Base-by-base conservation (phyloP, 2,888 invertebrate species). In the Pyralis farinalis region DNA sequence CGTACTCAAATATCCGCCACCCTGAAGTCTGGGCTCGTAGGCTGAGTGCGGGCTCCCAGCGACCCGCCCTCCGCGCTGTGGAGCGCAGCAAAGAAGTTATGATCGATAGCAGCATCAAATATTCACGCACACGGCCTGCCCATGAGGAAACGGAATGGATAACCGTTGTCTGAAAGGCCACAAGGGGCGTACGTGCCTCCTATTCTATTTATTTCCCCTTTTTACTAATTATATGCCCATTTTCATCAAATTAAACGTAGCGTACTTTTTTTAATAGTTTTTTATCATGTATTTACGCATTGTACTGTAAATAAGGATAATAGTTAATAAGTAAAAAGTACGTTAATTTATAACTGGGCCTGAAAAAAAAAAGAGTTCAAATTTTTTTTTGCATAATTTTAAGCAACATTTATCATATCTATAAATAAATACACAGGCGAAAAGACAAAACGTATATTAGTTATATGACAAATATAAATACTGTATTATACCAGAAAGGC, bases 51-150 rank as follows among this genome's bases (percentile, higher is more conserved):
- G 30, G 29, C 36, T 46, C 36, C 33, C 34, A 51, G 51, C 37
- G 39, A 43, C 40, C 44, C 46, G 40, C 49, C 47, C 50, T 32
- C 43, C 16, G 52, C 53, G 46, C 58, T 49, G 47, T 49, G 48
- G 53, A 58, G 52, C 62, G 59, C 64, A 61, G 65, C 74, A 75
- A 81, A 82, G 79, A 79, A 83, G 73, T 83, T 81, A 86, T 87
- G 80, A 86, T 87, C 86, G 85, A 87, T 87, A 83, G 73, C 55
- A 68, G 49, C 82, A 87, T 87, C 75, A 87, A 87, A 86, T 86
- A 87, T 87, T 87, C 75, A 86, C 64, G 67, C 64, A 62, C 56
- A 59, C 62, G 60, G 63, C 63, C 74, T 71, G 63, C 75, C 74
- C 69, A 62, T 68, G 65, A 77, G 73, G 76, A 77, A 83, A 72